Conservation (phyloP, 2,797 vertebrate species). For the Coluber constrictor region DNA sequence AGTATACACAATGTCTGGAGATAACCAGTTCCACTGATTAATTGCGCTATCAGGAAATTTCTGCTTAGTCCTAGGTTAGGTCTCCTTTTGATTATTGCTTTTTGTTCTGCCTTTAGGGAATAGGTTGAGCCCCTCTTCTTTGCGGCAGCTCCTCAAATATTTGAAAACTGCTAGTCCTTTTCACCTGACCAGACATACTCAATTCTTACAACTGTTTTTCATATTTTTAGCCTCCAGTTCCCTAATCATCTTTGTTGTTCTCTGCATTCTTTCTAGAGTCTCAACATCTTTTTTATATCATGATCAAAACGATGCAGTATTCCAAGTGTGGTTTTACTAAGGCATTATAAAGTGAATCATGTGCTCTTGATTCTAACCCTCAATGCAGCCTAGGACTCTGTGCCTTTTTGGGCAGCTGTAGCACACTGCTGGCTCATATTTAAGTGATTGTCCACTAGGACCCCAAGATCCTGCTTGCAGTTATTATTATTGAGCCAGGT, state of each 20-base stretch:
- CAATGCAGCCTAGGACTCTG: neutral
- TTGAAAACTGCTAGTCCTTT: neutral
- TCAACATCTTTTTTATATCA: neutral
- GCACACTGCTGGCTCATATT: neutral
- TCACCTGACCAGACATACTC: neutral
- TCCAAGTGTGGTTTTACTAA: neutral
- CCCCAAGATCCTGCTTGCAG: neutral
- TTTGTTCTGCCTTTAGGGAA: neutral
- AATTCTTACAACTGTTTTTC: too few relatives aligned
- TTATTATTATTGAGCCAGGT: neutral
- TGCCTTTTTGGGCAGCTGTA: neutral
- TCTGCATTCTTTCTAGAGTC: neutral
- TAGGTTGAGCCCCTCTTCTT: neutral
- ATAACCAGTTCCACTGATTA: neutral
- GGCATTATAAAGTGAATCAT: neutral
- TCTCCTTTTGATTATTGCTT: neutral
- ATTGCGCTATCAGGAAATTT: neutral
- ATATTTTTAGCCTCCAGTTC: neutral
- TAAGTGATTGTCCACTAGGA: neutral
- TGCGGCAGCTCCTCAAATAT: neutral
- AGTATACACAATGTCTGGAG: neutral
- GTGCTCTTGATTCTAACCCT: neutral
- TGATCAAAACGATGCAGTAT: neutral
- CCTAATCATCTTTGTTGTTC: neutral
- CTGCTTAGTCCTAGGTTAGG: neutral